Base-by-base conservation (phyloP, 2,888 invertebrate genomes). In the Formica aserva region DNA sequence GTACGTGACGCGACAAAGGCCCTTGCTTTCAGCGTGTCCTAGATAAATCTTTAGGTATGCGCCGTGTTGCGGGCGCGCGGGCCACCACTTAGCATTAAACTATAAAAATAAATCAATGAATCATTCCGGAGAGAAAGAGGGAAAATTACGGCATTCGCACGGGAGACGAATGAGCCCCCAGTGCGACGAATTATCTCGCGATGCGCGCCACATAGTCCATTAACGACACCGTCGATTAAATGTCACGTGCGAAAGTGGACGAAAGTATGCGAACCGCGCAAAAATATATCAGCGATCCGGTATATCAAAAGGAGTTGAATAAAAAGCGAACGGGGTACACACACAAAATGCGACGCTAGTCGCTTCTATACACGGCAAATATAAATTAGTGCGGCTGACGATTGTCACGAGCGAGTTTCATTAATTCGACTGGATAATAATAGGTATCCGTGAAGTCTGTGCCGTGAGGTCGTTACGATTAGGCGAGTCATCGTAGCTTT, bases 401-500 rank as follows among this genome's bases (percentile, higher is more conserved):
- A 71, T 71, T 41, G 78, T 26, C 72, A 63, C 82, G 69, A 41
- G 77, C 71, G 83, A 75, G 57, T 71, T 85, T 76, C 83, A 66
- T 82, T 72, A 77, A 85, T 84, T 84, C 84, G 81, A 60, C 45
- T 35, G 84, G 57, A 82, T 85, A 85, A 85, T 85, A 78, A 85
- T 85, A 83, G 85, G 74, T 84, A 84, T 84, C 18, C 35, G 82
- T 60, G 80, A 80, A 63, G 76, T 74, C 84, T 84, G 65, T 76
- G 60, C 67, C 77, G 38, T 26, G 52, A 69, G 77, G 74, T 81
- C 85, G 76, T 83, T 81, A 85, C 80, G 86, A 86, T 86, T 85
- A 85, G 86, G 83, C 83, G 82, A 87, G 87, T 87, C 87, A 87
- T 85, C 87, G 85, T 75, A 72, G 86, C 81, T 84, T 86, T 88